These are phyloP conservation scores for Psilopsiagon aymara DNA, from an alignment of 2,113 vertebrate genomes.

Conservation along the genomic window DNA sequence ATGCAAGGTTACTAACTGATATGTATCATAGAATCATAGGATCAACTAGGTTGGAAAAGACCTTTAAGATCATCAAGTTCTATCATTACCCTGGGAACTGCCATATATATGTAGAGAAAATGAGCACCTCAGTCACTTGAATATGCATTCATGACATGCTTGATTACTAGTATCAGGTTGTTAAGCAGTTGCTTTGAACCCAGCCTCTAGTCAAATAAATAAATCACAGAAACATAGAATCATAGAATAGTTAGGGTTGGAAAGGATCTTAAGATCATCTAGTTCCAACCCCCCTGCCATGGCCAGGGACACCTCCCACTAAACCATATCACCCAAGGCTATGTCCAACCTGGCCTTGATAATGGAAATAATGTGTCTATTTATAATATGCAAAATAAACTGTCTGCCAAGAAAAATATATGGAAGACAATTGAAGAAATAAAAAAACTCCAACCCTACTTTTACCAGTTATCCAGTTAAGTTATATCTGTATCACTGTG, in stretches of 20 bases:
- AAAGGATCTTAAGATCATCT: too few species aligned
- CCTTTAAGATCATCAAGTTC: neutral
- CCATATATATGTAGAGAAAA: neutral
- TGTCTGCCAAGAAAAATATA: neutral
- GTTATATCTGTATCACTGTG: neutral
- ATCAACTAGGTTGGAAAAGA: neutral
- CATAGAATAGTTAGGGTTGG: too few species aligned
- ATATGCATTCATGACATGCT: neutral
- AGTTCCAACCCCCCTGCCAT: too few species aligned
- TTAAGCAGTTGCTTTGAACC: neutral
- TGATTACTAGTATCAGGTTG: neutral
- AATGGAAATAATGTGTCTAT: neutral
- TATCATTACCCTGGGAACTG: neutral
- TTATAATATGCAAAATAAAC: neutral
- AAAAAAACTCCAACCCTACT: neutral
- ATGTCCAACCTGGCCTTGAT: too few species aligned
- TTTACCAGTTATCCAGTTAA: neutral
- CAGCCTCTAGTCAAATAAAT: neutral
- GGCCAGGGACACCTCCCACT: too few species aligned
- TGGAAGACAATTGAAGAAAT: neutral
- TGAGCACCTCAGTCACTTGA: neutral
- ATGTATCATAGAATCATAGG: neutral
- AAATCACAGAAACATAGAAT: too few species aligned
- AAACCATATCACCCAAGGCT: too few species aligned
- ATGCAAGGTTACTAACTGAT: neutral